phyloP scores from a whole-genome alignment of 2,888 invertebrate genomes.

The Cheiracanthium punctorium region DNA sequence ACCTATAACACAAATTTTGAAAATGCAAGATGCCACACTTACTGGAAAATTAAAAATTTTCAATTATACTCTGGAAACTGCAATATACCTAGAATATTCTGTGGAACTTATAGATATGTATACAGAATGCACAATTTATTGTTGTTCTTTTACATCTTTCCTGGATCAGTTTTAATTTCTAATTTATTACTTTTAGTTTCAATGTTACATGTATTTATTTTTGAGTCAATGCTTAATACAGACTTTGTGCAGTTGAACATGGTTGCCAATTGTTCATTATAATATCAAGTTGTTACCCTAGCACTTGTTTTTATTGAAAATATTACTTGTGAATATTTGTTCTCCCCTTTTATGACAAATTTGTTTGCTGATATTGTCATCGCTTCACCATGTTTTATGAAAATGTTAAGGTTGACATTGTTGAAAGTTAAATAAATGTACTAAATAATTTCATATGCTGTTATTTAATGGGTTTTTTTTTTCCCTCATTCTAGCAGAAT shows the following conservation, averaged over 20 bases:
- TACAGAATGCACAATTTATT: too few relatives aligned
- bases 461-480: conserved; percentile 20
- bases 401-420: conserved; percentile 40
- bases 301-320: conserved; percentile 28
- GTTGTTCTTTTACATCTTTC: too few relatives aligned
- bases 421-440: conserved; percentile 49
- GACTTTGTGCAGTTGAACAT: conserved; percentile 33
- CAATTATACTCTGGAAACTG: too few relatives aligned
- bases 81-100: too few relatives aligned
- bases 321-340: too few relatives aligned
- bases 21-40: too few relatives aligned
- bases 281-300: conserved; percentile 27
- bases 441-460: conserved; percentile 31
- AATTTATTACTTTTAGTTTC: too few relatives aligned
- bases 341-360: neutral
- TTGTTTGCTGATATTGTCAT: conserved; percentile 21
- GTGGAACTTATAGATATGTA: too few relatives aligned
- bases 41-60: too few relatives aligned
- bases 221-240: neutral
- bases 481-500: conserved; percentile 19
- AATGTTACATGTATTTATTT: neutral
- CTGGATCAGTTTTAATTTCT: too few relatives aligned
- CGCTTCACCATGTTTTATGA: conserved; percentile 25
- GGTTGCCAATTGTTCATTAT: neutral
- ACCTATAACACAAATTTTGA: too few relatives aligned